These are phyloP conservation scores for Isoperla grammatica DNA, from an alignment of 2,888 invertebrate genomes.

Conservation along the genomic window DNA sequence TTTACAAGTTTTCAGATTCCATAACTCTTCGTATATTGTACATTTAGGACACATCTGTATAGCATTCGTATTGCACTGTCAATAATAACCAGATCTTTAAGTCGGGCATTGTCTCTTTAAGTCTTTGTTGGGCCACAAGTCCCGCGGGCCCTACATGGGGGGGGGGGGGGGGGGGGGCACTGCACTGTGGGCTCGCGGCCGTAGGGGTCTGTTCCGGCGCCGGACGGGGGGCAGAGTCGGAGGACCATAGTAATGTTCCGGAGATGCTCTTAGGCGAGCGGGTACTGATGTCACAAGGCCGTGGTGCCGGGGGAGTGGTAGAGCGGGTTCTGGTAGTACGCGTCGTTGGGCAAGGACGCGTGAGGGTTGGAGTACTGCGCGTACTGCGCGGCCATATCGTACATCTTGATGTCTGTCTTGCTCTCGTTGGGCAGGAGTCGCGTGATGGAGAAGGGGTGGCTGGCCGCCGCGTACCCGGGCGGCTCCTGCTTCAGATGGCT, in stretches of 20 bases:
- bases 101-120: too few species aligned
- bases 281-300: conserved; percentile 84
- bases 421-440: conserved; percentile 83
- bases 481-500: conserved; percentile 75
- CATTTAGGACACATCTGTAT: too few species aligned
- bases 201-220: too few species aligned
- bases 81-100: too few species aligned
- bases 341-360: conserved; percentile 55
- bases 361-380: conserved; percentile 40
- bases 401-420: conserved; percentile 89
- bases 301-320: conserved; percentile 66
- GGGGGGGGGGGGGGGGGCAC: not conserved
- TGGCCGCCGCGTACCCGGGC: conserved; percentile 65
- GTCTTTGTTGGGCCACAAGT: too few species aligned
- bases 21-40: too few species aligned
- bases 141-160: too few species aligned
- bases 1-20: too few species aligned
- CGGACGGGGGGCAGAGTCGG: not conserved
- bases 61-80: too few species aligned
- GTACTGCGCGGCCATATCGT: conserved; percentile 66
- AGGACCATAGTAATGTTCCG: not conserved
- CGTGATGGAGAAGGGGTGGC: conserved; percentile 92
- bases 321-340: conserved; percentile 78
- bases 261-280: conserved; percentile 63
- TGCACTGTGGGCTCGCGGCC: not conserved